phyloP scores from a whole-genome alignment of 2,797 vertebrate genomes.

The Podarcis siculus region DNA sequence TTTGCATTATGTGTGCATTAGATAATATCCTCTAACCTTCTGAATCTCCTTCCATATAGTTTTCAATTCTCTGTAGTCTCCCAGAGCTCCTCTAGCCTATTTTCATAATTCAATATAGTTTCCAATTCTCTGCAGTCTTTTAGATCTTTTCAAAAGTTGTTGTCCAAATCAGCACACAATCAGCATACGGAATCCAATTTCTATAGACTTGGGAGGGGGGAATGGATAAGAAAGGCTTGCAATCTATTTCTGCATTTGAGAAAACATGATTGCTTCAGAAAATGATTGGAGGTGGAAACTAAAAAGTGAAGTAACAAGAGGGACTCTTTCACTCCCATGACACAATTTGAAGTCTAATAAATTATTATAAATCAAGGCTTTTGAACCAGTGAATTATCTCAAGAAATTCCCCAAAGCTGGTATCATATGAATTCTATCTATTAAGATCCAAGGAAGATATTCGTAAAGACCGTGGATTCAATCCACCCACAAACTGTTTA shows the following conservation, averaged over 20 bases:
- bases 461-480: slow-evolving; percentile 57
- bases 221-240: neutral
- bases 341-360: slow-evolving; percentile 73
- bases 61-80: neutral
- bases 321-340: slow-evolving; percentile 66
- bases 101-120: slow-evolving; percentile 43
- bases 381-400: slow-evolving; percentile 79
- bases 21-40: slow-evolving; percentile 47
- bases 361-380: slow-evolving; percentile 73
- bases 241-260: slow-evolving; percentile 11
- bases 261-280: slow-evolving; percentile 48
- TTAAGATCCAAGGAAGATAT: slow-evolving; percentile 70
- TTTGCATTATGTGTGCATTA: neutral
- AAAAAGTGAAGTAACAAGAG: slow-evolving; percentile 70
- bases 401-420: slow-evolving; percentile 78
- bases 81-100: slow-evolving; percentile 61
- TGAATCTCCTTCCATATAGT: neutral
- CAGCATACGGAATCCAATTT: neutral
- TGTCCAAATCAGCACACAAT: slow-evolving; percentile 45
- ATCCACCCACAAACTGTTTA: slow-evolving; percentile 11
- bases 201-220: neutral
- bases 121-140: slow-evolving; percentile 34
- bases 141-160: slow-evolving; percentile 23
- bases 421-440: slow-evolving; percentile 72
- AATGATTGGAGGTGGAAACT: slow-evolving; percentile 58